Percentiles rank a stretch among this genome's conserved stretches.
These are phyloP conservation scores for Macaria liturata DNA, from an alignment of 2,888 invertebrate genomes.

Conservation along the genomic window DNA sequence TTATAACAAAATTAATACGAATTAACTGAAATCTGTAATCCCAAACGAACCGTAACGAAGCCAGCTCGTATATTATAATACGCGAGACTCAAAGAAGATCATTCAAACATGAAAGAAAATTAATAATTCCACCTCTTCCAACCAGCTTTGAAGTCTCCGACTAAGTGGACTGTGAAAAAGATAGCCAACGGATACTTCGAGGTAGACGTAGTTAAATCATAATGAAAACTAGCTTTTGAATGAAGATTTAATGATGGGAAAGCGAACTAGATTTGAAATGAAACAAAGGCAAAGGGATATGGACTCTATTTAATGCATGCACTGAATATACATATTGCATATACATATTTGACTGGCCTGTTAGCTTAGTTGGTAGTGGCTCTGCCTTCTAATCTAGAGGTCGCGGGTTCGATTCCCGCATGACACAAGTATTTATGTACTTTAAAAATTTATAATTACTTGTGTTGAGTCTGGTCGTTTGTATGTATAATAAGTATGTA, in stretches of 20 bases:
- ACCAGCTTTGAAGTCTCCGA: conserved; percentile 33
- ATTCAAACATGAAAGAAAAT: conserved; percentile 37
- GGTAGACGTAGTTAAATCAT: conserved; percentile 7
- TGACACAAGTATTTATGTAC: no score
- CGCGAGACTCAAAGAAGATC: conserved; percentile 14
- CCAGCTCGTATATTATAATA: conserved; percentile 20
- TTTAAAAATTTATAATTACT: no score
- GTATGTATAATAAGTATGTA: no score
- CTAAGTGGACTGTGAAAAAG: conserved; percentile 32
- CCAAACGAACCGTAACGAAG: conserved; percentile 19
- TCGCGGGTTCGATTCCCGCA: no score
- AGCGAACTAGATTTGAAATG: not conserved
- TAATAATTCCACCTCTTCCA: conserved; percentile 30
- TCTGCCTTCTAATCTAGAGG: no score
- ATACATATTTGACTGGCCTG: no score
- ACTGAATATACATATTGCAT: no score
- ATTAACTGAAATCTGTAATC: conserved; percentile 6
- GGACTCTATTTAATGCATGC: no score
- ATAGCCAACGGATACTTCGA: conserved; percentile 18
- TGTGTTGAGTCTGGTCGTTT: no score
- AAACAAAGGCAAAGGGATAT: no score
- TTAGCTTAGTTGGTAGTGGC: no score
- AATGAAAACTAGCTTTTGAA: conserved; percentile 3
- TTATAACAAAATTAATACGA: not conserved
- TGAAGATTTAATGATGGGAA: not conserved